Conservation (phyloP, 1,140 invertebrate genomes). For the Paramacrobiotus metropolitanus region DNA sequence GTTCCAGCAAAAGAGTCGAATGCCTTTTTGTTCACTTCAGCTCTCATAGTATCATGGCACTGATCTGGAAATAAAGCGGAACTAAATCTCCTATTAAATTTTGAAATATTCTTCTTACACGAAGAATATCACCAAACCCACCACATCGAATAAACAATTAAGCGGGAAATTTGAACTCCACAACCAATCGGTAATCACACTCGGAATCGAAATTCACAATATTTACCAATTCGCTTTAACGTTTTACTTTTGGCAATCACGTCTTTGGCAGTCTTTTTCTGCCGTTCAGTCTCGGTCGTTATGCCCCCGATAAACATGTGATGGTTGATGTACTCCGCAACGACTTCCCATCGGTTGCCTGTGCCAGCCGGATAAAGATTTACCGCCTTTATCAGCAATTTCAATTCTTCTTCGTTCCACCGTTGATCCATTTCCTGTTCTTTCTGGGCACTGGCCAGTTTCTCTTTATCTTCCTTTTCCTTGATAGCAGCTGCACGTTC, state of each 20-base stretch:
- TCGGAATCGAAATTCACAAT: conserved; percentile 2
- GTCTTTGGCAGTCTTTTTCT: conserved; percentile 48
- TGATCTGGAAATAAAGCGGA: conserved; percentile 16
- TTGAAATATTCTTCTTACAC: too few species aligned
- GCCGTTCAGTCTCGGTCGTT: conserved; percentile 21
- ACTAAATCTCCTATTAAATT: conserved; percentile 6
- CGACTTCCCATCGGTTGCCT: conserved; percentile 65
- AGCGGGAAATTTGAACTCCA: too few species aligned
- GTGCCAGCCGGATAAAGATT: conserved; percentile 90
- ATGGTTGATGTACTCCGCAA: conserved; percentile 87
- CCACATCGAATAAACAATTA: too few species aligned
- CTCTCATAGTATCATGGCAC: conserved; percentile 36
- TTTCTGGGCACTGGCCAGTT: conserved; percentile 5
- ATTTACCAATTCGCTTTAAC: conserved; percentile 61
- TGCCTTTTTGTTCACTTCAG: conserved; percentile 61
- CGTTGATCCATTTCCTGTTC: conserved; percentile 16
- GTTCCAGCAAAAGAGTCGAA: conserved; percentile 71
- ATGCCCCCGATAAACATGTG: conserved; percentile 29
- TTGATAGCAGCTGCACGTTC: conserved; percentile 14
- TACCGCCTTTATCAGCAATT: conserved; percentile 76
- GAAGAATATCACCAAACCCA: too few species aligned
- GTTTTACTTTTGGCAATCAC: conserved; percentile 87
- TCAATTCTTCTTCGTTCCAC: conserved; percentile 58
- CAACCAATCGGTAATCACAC: too few species aligned
- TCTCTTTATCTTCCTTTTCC: conserved; percentile 13